A percentile compares a stretch with the other conserved stretches of the same genome.
These are phyloP conservation scores for Tetraodon nigroviridis DNA, from an alignment of 2,113 vertebrate genomes.

Conservation along the genomic window DNA sequence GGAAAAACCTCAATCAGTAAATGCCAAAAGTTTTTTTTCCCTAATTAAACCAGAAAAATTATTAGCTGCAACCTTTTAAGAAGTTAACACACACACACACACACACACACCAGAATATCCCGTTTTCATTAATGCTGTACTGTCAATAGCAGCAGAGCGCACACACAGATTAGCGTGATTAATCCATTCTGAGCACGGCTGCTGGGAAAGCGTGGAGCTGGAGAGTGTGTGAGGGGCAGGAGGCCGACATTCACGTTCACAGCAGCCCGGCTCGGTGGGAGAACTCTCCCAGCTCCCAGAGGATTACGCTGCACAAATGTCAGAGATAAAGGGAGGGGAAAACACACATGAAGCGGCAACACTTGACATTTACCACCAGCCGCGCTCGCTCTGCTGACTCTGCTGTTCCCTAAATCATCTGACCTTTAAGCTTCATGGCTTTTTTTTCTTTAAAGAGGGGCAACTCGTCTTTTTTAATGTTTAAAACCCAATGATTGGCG, in stretches of 20 bases:
- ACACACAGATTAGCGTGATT: background rate
- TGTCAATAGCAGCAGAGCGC: background rate
- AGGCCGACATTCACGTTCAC: conserved; percentile 29
- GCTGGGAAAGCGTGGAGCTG: background rate
- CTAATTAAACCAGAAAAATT: too few species aligned
- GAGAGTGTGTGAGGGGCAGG: conserved; percentile 10
- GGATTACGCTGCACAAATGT: conserved; percentile 62
- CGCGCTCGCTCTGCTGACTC: conserved; percentile 44
- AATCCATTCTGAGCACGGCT: background rate
- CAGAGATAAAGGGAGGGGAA: conserved; percentile 47
- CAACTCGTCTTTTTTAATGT: conserved; percentile 4
- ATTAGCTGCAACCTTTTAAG: too few species aligned
- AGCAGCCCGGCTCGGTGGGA: conserved; percentile 16
- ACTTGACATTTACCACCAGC: conserved; percentile 63
- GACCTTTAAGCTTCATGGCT: conserved; percentile 53
- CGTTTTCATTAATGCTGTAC: too few species aligned
- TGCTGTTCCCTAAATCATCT: conserved; percentile 38
- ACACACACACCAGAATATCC: too few species aligned
- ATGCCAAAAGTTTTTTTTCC: too few species aligned
- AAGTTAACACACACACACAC: too few species aligned
- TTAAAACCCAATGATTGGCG: conserved; percentile 30
- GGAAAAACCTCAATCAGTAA: background rate
- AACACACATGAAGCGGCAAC: conserved; percentile 56
- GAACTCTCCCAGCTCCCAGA: conserved; percentile 30
- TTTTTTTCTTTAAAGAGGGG: conserved; percentile 11